phyloP scores from a whole-genome alignment of 2,113 vertebrate species.

The Oncorhynchus kisutch region DNA sequence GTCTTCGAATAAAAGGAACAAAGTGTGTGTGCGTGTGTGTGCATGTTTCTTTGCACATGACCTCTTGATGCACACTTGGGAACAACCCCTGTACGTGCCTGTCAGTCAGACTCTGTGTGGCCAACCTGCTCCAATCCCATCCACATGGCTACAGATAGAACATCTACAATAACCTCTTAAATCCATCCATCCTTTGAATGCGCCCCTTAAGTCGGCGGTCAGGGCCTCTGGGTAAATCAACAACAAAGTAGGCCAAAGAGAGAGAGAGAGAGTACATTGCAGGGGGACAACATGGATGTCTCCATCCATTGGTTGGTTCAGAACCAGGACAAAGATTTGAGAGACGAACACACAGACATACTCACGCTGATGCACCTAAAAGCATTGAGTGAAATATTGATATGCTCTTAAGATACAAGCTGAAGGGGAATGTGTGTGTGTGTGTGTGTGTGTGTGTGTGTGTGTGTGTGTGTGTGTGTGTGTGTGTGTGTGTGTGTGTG shows the following conservation, averaged over 20 bases:
- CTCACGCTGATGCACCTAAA: conserved; percentile 44
- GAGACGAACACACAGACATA: conserved; percentile 23
- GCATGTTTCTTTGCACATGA: too few relatives aligned
- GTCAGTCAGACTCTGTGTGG: too few relatives aligned
- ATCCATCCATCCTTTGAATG: conserved; percentile 38
- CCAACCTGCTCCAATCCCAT: too few relatives aligned
- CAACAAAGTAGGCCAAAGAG: conserved; percentile 46
- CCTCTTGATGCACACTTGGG: too few relatives aligned
- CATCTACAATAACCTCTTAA: conserved; percentile 4
- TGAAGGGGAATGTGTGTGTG: neutral
- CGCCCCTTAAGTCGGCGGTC: conserved; percentile 7
- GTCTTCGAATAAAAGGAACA: too few relatives aligned
- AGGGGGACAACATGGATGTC: too few relatives aligned
- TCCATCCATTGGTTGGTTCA: too few relatives aligned
- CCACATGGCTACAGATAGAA: too few relatives aligned
- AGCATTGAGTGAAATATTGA: conserved; percentile 62
- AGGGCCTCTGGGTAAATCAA: conserved; percentile 26
- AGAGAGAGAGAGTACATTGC: neutral
- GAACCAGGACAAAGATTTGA: conserved; percentile 34
- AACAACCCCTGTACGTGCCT: too few relatives aligned
- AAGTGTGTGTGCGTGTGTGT: too few relatives aligned
- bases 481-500: conserved; percentile 11
- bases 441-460: neutral
- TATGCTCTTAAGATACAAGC: conserved; percentile 26
- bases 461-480: neutral